Conservation (phyloP, 2,113 vertebrate genomes). For the Lucifuga dentata region DNA sequence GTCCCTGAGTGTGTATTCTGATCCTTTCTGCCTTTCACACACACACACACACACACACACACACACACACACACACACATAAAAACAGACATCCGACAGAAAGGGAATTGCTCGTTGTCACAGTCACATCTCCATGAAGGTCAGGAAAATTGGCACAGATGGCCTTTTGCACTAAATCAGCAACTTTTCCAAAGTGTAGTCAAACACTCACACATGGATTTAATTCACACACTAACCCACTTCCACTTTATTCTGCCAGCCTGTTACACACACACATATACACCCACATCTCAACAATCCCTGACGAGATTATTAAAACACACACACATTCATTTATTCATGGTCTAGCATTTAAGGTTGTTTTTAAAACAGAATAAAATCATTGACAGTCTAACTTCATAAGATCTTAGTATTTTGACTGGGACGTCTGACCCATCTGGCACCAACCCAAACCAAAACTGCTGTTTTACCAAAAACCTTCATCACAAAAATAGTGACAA, state of each 20-base stretch:
- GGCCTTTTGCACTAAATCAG: conserved; percentile 80
- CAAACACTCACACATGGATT: conserved; percentile 66
- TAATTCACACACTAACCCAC: conserved; percentile 63
- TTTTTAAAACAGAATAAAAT: too few species aligned
- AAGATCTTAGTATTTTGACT: too few species aligned
- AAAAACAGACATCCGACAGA: conserved; percentile 33
- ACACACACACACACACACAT: conserved; percentile 13
- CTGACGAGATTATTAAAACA: too few species aligned
- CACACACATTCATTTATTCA: background rate
- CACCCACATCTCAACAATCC: too few species aligned
- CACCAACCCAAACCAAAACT: conserved; percentile 40
- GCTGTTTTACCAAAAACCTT: conserved; percentile 7
- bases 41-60: conserved; percentile 10
- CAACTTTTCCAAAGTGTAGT: conserved; percentile 74
- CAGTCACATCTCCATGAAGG: conserved; percentile 73
- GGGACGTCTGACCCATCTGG: conserved; percentile 27
- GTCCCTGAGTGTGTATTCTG: conserved; percentile 2
- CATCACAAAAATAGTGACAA: background rate
- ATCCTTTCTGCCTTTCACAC: conserved; percentile 22
- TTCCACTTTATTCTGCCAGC: conserved; percentile 32
- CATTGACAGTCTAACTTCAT: too few species aligned
- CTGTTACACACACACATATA: conserved; percentile 14
- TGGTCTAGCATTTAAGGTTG: too few species aligned
- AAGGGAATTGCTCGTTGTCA: conserved; percentile 58
- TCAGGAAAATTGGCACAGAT: conserved; percentile 76